Percentiles rank a stretch among this genome's conserved stretches.
phyloP scores from a whole-genome alignment of 1,140 invertebrate genomes.

The Steinernema feltiae region DNA sequence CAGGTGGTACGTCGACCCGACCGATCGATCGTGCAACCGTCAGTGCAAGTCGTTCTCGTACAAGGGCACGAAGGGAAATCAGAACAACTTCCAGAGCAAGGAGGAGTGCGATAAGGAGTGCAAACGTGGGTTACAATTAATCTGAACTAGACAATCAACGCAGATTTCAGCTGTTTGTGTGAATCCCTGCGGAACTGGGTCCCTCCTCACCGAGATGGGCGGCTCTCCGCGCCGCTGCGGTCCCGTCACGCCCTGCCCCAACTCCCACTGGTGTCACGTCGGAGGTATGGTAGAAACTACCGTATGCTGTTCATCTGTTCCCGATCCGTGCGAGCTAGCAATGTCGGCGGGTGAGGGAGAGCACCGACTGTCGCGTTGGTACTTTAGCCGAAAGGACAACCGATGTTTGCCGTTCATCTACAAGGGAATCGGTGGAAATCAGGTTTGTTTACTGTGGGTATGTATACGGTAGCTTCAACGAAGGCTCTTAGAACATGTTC shows the following conservation, averaged over 20 bases:
- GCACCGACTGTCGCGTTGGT: slow-evolving; percentile 38
- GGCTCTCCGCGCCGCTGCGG: slow-evolving; percentile 46
- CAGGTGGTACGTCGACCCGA: slow-evolving; percentile 55
- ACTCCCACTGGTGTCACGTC: slow-evolving; percentile 54
- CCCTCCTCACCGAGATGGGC: slow-evolving; percentile 39
- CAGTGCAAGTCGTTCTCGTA: slow-evolving; percentile 53
- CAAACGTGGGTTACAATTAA: slow-evolving; percentile 20
- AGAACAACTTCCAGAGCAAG: slow-evolving; percentile 46
- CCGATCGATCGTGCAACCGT: slow-evolving; percentile 46
- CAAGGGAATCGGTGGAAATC: slow-evolving; percentile 51
- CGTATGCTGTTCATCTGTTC: slow-evolving; percentile 51
- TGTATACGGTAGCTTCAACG: slow-evolving; percentile 33
- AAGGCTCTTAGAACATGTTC: slow-evolving; percentile 32
- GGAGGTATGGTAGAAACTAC: slow-evolving; percentile 50
- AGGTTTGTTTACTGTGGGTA: slow-evolving; percentile 40
- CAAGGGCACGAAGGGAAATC: slow-evolving; percentile 49
- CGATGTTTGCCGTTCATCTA: slow-evolving; percentile 54
- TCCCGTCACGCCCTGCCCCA: slow-evolving; percentile 48
- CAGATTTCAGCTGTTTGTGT: slow-evolving; percentile 40
- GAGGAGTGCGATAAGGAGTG: slow-evolving; percentile 36
- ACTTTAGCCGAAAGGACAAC: slow-evolving; percentile 40
- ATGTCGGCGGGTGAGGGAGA: slow-evolving; percentile 33
- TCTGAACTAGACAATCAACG: neutral
- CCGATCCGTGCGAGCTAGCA: slow-evolving; percentile 45
- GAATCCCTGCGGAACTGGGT: slow-evolving; percentile 51